A percentile compares a stretch with the other conserved stretches of the same genome.
phyloP scores from a whole-genome alignment of 1,140 invertebrate species.

The Grapholita molesta region DNA sequence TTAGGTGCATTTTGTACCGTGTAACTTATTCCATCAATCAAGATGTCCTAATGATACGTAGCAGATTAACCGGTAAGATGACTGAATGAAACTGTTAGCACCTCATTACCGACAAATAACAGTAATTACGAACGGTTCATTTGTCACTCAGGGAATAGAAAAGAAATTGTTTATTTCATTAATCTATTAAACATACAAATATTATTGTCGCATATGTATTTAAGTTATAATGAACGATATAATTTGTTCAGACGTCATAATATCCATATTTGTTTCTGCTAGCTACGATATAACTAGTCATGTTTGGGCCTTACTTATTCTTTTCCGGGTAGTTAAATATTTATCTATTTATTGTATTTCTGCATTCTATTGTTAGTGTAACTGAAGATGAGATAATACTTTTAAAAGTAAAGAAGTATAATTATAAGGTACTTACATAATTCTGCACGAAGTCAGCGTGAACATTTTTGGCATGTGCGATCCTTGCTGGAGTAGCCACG shows the following conservation, averaged over 20 bases:
- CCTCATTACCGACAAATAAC: neutral
- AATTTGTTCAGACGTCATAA: no score
- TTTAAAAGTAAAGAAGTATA: slow-evolving; percentile 15
- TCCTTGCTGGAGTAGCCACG: slow-evolving; percentile 22
- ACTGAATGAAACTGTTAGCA: slow-evolving; percentile 9
- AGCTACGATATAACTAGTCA: no score
- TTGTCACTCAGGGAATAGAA: no score
- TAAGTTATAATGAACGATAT: no score
- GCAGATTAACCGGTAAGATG: neutral
- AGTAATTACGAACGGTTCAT: neutral
- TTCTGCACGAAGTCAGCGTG: slow-evolving; percentile 79
- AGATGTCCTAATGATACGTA: neutral
- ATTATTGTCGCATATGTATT: no score
- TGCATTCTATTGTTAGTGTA: neutral
- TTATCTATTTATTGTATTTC: no score
- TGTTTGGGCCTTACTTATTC: no score
- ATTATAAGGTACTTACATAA: slow-evolving; percentile 73
- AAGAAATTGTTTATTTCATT: no score
- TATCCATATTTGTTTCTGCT: no score
- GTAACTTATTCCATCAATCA: neutral
- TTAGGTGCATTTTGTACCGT: slow-evolving; percentile 12
- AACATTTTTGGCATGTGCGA: slow-evolving; percentile 72
- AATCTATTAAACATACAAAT: no score
- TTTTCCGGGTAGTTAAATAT: no score
- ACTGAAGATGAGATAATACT: neutral